Conservation (phyloP, 2,888 invertebrate genomes). For the Ochlodes sylvanus region DNA sequence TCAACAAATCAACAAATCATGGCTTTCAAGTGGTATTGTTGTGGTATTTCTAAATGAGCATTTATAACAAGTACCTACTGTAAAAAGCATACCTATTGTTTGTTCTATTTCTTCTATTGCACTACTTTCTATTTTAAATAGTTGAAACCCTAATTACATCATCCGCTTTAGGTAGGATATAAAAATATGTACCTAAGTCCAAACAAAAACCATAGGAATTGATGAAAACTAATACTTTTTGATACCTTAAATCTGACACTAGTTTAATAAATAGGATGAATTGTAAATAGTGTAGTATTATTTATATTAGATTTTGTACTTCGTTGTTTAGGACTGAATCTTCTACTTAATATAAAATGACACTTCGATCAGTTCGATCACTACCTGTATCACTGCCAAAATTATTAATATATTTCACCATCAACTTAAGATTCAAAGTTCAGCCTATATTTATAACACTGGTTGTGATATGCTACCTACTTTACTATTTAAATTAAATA, state of each 20-base stretch:
- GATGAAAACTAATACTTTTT: constrained; percentile 8
- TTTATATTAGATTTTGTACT: constrained; percentile 64
- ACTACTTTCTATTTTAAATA: no score
- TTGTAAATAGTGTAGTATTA: constrained; percentile 53
- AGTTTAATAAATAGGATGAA: constrained; percentile 36
- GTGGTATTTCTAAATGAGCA: not conserved
- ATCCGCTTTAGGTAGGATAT: not conserved
- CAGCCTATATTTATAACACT: constrained; percentile 43
- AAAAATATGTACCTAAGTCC: not conserved
- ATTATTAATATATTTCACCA: constrained; percentile 2
- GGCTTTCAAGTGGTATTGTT: not conserved
- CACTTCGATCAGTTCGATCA: constrained; percentile 9
- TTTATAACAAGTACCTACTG: not conserved
- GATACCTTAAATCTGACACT: constrained; percentile 18
- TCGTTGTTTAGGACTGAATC: constrained; percentile 40
- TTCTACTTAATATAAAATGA: constrained; percentile 30
- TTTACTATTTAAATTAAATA: constrained; percentile 46
- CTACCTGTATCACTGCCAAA: constrained; percentile 55
- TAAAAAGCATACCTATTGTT: no score
- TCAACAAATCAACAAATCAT: no score
- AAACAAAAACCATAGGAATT: constrained; percentile 6
- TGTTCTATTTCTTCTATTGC: no score
- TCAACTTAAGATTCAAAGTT: constrained; percentile 29
- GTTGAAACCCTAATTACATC: not conserved
- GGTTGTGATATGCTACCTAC: constrained; percentile 77